These are phyloP conservation scores for Gobiocypris rarus DNA, from an alignment of 2,113 vertebrate species.

Conservation along the genomic window DNA sequence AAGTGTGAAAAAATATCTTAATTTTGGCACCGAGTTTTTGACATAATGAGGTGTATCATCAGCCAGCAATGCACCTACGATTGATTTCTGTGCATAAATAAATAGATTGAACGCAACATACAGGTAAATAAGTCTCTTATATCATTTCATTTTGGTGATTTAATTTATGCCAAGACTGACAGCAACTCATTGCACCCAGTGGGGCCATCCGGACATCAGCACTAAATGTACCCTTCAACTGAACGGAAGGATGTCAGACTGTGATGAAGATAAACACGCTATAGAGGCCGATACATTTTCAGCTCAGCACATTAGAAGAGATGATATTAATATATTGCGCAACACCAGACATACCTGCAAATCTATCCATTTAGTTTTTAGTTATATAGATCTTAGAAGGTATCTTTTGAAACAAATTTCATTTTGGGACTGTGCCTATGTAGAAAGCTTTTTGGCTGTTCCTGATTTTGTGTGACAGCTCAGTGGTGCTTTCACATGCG, in stretches of 20 bases:
- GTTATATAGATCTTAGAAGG: background rate
- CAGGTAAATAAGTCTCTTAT: background rate
- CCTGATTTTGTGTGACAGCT: constrained; percentile 52
- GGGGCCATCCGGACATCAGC: background rate
- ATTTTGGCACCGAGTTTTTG: background rate
- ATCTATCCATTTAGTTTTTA: background rate
- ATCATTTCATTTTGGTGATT: constrained; percentile 19
- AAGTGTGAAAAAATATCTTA: background rate
- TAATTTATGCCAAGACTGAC: constrained; percentile 16
- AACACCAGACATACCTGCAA: background rate
- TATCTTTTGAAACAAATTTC: background rate
- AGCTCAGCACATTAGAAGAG: background rate
- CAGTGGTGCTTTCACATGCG: constrained; percentile 44
- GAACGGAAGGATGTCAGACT: background rate
- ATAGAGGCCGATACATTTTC: background rate
- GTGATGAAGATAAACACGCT: background rate
- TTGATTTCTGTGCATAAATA: constrained; percentile 37
- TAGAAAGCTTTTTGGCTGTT: background rate
- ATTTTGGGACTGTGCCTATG: too few relatives aligned
- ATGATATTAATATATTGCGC: background rate
- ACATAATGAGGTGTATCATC: background rate
- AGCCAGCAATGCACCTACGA: background rate
- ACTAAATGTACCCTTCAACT: background rate
- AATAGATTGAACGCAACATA: background rate
- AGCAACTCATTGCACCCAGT: background rate